Evolutionary conservation across 2,113 vertebrate genomes (phyloP), one percentile per base, ranked within the genome.

Genomic region (Tupaia tana): DNA sequence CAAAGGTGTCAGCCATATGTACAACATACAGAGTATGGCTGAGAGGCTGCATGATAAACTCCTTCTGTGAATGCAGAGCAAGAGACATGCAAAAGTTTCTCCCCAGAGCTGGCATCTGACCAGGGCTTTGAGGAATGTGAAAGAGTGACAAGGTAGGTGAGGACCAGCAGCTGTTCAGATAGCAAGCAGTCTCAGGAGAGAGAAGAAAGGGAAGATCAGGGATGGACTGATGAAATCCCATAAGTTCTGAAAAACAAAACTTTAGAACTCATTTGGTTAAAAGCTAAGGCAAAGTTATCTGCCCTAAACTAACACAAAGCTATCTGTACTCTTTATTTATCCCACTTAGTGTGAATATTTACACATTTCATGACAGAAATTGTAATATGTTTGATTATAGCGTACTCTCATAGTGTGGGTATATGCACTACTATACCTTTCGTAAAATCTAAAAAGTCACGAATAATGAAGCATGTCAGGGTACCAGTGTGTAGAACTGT

Each of bases 91-190:
- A 31, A 15, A 19, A n/a, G 19, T 52, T 11, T 34, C 20, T 61
- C 29, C 9, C 29, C 43, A 34, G 27, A 58, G 64, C 20, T 4
- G 22, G 8, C 29, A 15, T 27, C 43, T 24, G 22, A 73, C 29
- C 88, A 9, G 24, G 24, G 34, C 22, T 80, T 83, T 86, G 56
- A 31, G 25, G 54, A 56, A 15, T 14, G 18, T 4, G 34, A 22
- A 20, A 83, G 66, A 27, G 56, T 71, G 85, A 13, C 3, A 58
- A 74, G 52, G 54, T 34, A 64, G 54, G 18, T 19, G n/a, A 56
- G 15, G 7, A 2, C 20, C n/a, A 13, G 7, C 3, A 27, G 63
- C 3, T 13, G 1, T 9, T 1, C 20, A 20, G n/a, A 25, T 22
- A 52, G 19, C 25, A 59, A 24, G 24, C 14, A 75, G 43, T 43